Evolutionary conservation across 37 sponge, comb jelly and placozoan genomes (phyloP).

Genomic region (Agelas oroides): DNA sequence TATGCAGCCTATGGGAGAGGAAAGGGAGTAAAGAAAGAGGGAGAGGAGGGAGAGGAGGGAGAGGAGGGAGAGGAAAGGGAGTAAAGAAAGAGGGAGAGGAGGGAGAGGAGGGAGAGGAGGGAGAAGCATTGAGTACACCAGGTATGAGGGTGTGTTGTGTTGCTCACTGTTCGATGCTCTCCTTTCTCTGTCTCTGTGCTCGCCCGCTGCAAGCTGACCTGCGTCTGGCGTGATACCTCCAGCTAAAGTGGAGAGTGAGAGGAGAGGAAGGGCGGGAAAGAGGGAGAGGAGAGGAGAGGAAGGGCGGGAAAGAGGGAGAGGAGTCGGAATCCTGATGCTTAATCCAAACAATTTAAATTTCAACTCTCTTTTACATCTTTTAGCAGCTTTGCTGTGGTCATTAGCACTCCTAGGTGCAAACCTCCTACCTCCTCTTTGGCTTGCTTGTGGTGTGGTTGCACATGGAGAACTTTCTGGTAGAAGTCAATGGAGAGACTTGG

Average conservation of each 20-base stretch:
- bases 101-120: background rate
- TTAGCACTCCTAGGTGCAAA: no score
- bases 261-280: no score
- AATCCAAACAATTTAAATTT: background rate
- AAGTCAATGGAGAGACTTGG: slow-evolving; percentile 69
- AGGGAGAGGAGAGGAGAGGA: no score
- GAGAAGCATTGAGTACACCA: no score
- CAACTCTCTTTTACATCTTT: background rate
- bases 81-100: background rate
- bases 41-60: background rate
- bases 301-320: no score
- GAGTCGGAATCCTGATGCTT: no score
- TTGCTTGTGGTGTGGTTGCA: slow-evolving; percentile 69
- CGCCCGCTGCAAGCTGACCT: slow-evolving; percentile 5
- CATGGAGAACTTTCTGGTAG: slow-evolving; percentile 66
- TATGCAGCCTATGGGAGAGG: slow-evolving; percentile 30
- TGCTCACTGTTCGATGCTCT: slow-evolving; percentile 40
- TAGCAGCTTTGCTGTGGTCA: no score
- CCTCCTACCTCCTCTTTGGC: slow-evolving; percentile 71
- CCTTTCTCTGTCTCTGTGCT: slow-evolving; percentile 7
- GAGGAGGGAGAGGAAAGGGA: background rate
- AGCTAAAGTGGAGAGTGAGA: no score
- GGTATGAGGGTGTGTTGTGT: no score
- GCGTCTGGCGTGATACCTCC: slow-evolving; percentile 11
- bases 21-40: background rate